phyloP scores from a whole-genome alignment of 2,113 vertebrate species.

The Sorex araneus region DNA sequence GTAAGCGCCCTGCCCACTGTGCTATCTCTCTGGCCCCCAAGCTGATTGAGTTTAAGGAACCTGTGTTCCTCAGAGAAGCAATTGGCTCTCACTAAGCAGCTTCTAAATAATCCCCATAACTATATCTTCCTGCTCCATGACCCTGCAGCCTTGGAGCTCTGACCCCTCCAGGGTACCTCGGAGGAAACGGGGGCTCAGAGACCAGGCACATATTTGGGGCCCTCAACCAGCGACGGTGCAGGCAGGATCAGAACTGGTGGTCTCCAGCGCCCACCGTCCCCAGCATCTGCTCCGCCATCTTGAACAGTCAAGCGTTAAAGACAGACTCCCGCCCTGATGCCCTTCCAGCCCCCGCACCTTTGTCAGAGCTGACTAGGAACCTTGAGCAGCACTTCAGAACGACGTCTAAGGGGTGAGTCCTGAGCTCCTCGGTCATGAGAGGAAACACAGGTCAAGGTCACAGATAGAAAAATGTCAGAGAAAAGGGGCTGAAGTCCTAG shows the following conservation, averaged over 20 bases:
- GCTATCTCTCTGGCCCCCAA: too few species aligned
- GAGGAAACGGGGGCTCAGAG: not conserved
- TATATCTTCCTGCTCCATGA: not conserved
- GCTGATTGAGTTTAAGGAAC: too few species aligned
- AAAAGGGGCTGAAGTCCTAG: not conserved
- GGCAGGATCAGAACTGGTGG: not conserved
- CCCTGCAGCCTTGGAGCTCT: not conserved
- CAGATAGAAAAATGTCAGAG: not conserved
- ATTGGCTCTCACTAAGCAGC: too few species aligned
- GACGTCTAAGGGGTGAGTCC: not conserved
- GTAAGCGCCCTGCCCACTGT: too few species aligned
- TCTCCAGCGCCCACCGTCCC: not conserved
- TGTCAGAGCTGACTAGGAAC: conserved; percentile 36
- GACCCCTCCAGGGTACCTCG: not conserved
- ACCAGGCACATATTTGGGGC: not conserved
- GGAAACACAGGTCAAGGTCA: not conserved
- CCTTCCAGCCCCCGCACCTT: conserved; percentile 31
- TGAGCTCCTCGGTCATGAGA: not conserved
- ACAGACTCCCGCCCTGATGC: not conserved
- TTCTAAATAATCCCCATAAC: not conserved
- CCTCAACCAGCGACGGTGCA: fast-evolving
- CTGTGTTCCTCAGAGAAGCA: too few species aligned
- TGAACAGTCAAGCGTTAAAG: not conserved
- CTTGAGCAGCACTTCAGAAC: conserved; percentile 29
- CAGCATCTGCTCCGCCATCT: not conserved